Evolutionary conservation across 2,113 vertebrate genomes (phyloP).

Genomic region (Symphodus melops): DNA sequence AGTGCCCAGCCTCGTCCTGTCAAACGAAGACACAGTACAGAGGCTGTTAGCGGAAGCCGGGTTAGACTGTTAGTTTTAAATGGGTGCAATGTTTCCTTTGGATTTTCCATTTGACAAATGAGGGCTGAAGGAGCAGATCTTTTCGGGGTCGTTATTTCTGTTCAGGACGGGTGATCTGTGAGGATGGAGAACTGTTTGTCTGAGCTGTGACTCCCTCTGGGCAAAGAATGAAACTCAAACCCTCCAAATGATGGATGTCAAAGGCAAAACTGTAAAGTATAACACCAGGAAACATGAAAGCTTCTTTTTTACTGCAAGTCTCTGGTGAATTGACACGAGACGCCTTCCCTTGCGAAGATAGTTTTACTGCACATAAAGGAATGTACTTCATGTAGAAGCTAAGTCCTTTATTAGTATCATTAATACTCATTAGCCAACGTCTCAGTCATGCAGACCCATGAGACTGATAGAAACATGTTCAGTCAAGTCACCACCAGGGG

Average conservation of each 20-base stretch:
- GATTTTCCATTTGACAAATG: slow-evolving; percentile 61
- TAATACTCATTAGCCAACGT: slow-evolving; percentile 48
- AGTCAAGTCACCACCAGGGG: slow-evolving; percentile 12
- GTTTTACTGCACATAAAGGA: slow-evolving; percentile 8
- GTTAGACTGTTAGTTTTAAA: slow-evolving; percentile 66
- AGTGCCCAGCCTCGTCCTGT: slow-evolving; percentile 39
- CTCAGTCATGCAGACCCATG: slow-evolving; percentile 57
- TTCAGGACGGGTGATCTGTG: slow-evolving; percentile 51
- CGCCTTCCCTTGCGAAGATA: not conserved
- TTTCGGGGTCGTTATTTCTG: slow-evolving; percentile 62
- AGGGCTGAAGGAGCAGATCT: slow-evolving; percentile 62
- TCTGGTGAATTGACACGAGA: slow-evolving; percentile 12
- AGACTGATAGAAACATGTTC: slow-evolving; percentile 51
- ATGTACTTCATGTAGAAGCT: slow-evolving; percentile 34
- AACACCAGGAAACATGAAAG: slow-evolving; percentile 9
- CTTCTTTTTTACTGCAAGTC: slow-evolving; percentile 2
- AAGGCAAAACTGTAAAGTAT: slow-evolving; percentile 16
- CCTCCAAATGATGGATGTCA: slow-evolving; percentile 41
- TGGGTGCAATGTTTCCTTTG: slow-evolving; percentile 56
- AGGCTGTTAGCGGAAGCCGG: slow-evolving; percentile 57
- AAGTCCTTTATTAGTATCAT: slow-evolving; percentile 43
- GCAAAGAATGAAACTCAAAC: slow-evolving; percentile 46
- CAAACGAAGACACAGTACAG: slow-evolving; percentile 54
- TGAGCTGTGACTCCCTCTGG: slow-evolving; percentile 27
- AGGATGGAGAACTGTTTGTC: slow-evolving; percentile 51